Conservation (phyloP, 2,797 vertebrate genomes). For the Enoplosus armatus region DNA sequence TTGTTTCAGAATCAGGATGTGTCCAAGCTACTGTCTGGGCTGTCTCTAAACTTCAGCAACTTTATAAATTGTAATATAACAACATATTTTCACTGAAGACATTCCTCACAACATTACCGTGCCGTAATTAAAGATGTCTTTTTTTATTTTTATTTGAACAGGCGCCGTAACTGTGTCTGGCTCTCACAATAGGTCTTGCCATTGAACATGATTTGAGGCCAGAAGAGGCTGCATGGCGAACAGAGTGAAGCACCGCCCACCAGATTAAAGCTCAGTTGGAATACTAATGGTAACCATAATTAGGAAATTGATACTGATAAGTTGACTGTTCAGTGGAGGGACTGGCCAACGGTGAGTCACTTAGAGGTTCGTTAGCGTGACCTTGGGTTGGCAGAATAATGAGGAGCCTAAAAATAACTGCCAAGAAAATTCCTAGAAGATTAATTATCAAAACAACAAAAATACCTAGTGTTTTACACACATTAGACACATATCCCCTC, state of each 20-base stretch:
- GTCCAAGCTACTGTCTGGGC: constrained; percentile 12
- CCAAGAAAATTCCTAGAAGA: constrained; percentile 60
- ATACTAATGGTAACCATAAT: constrained; percentile 67
- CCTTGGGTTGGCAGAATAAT: constrained; percentile 68
- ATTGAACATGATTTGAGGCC: constrained; percentile 49
- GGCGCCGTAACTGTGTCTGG: constrained; percentile 79
- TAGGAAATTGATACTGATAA: constrained; percentile 58
- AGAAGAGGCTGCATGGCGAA: constrained; percentile 38
- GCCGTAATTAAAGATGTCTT: not conserved
- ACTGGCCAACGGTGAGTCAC: constrained; percentile 67
- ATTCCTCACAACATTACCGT: not conserved
- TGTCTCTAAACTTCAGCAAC: constrained; percentile 7
- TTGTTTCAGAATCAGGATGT: constrained; percentile 45
- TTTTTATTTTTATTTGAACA: constrained; percentile 61
- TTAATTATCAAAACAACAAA: constrained; percentile 67
- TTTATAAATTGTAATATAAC: not conserved
- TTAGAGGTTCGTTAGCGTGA: constrained; percentile 67
- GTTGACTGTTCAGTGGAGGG: constrained; percentile 73
- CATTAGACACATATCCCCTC: constrained; percentile 36
- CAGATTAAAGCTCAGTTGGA: constrained; percentile 61
- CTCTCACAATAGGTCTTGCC: constrained; percentile 64
- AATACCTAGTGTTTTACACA: constrained; percentile 57
- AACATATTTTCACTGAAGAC: not conserved
- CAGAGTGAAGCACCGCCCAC: constrained; percentile 48
- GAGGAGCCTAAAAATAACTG: constrained; percentile 61